These are phyloP conservation scores for Furcifer pardalis DNA, from an alignment of 2,797 vertebrate species.

Conservation along the genomic window DNA sequence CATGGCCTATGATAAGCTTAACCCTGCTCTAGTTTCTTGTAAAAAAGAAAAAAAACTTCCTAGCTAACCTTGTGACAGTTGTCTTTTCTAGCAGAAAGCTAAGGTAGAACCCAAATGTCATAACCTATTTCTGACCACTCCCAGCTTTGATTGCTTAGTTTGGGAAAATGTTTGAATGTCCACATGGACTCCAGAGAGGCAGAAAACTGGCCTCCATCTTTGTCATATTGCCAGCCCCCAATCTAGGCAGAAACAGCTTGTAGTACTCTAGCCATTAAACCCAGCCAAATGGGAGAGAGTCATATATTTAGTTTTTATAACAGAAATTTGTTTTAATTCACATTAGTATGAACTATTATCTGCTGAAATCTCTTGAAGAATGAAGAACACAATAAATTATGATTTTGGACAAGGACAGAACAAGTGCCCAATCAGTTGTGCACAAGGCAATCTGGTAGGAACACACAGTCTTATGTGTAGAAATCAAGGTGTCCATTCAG, in stretches of 20 bases:
- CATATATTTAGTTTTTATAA: slow-evolving; percentile 2
- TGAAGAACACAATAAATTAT: neutral
- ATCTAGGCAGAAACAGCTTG: neutral
- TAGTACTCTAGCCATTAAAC: neutral
- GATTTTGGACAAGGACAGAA: neutral
- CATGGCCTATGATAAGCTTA: too few species aligned
- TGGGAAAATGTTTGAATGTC: too few species aligned
- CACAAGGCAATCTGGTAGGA: neutral
- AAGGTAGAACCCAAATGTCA: too few species aligned
- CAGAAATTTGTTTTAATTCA: neutral
- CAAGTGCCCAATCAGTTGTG: slow-evolving; percentile 8
- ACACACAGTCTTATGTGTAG: neutral
- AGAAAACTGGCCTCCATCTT: too few species aligned
- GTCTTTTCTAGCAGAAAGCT: too few species aligned
- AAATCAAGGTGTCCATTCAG: neutral
- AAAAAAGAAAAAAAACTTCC: too few species aligned
- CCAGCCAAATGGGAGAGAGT: neutral
- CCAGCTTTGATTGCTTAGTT: too few species aligned
- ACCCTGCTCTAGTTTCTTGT: too few species aligned
- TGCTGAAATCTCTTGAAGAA: neutral
- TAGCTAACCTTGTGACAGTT: too few species aligned
- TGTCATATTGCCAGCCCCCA: too few species aligned
- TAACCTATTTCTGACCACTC: too few species aligned
- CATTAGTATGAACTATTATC: neutral
- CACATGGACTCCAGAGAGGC: too few species aligned